These are phyloP conservation scores for Drosophila paranaensis DNA, from an alignment of 2,888 invertebrate species.

Conservation along the genomic window DNA sequence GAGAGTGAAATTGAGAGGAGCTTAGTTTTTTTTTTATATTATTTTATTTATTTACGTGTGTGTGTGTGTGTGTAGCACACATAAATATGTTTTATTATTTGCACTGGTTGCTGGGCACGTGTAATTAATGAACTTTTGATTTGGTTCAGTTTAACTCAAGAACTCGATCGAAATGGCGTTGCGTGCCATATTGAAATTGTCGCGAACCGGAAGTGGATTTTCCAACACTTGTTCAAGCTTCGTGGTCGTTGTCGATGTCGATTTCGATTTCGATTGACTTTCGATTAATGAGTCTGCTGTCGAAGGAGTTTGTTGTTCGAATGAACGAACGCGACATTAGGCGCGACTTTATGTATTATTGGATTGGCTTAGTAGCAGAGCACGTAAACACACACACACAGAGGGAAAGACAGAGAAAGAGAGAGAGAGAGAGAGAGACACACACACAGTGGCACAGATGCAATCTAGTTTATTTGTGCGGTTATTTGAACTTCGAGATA, in stretches of 20 bases:
- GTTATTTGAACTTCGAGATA: constrained; percentile 70
- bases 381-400: constrained; percentile 25
- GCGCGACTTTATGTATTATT: constrained; percentile 73
- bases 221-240: constrained; percentile 12
- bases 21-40: constrained; percentile 1
- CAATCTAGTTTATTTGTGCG: constrained; percentile 75
- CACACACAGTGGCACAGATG: constrained; percentile 36
- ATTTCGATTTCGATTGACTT: constrained; percentile 22
- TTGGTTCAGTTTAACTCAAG: constrained; percentile 12
- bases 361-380: constrained; percentile 52
- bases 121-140: constrained; percentile 42
- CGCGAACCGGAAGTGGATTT: constrained; percentile 59
- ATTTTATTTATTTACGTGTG: constrained; percentile 9
- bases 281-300: constrained; percentile 32
- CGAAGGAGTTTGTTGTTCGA: constrained; percentile 60
- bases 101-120: constrained; percentile 40
- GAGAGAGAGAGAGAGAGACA: constrained; percentile 11
- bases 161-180: constrained; percentile 3
- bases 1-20: constrained; percentile 28
- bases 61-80: not conserved
- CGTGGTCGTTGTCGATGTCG: constrained; percentile 8
- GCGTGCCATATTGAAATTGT: constrained; percentile 6
- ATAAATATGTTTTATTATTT: constrained; percentile 14
- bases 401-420: constrained; percentile 18
- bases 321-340: constrained; percentile 71